These are phyloP conservation scores for Neocrepidodera transversa DNA, from an alignment of 2,888 invertebrate species.

Conservation along the genomic window DNA sequence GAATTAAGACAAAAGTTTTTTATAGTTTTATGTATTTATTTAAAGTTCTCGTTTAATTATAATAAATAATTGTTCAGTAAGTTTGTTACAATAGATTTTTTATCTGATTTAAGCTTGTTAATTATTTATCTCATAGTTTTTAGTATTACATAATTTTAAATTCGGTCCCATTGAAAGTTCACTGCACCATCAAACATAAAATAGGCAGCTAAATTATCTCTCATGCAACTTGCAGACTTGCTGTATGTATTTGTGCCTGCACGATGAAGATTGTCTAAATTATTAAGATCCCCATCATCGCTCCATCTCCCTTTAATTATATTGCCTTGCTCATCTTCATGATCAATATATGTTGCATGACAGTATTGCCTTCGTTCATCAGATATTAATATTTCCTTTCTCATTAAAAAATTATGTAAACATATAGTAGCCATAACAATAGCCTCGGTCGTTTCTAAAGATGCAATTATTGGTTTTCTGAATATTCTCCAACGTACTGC, in stretches of 20 bases:
- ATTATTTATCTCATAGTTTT: too few species aligned
- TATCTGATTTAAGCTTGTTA: too few species aligned
- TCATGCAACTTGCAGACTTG: conserved; percentile 23
- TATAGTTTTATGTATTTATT: not conserved
- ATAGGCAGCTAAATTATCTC: conserved; percentile 19
- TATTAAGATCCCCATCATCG: conserved; percentile 4
- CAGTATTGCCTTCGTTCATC: conserved; percentile 12
- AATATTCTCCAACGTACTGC: conserved; percentile 4
- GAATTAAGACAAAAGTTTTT: not conserved
- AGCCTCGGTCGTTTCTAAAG: not conserved
- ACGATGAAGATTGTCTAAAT: conserved; percentile 9
- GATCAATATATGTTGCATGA: conserved; percentile 10
- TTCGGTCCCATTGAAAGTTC: conserved; percentile 30
- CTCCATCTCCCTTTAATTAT: conserved; percentile 31
- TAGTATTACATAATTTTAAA: too few species aligned
- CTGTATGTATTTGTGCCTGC: conserved; percentile 25
- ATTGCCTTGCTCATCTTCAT: conserved; percentile 18
- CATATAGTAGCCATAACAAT: not conserved
- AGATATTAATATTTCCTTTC: not conserved
- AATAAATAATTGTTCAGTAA: too few species aligned
- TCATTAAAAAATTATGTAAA: conserved; percentile 10
- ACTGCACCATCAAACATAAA: too few species aligned
- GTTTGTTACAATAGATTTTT: too few species aligned
- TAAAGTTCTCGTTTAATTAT: conserved; percentile 10
- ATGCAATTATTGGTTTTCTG: not conserved